Base-by-base conservation (phyloP, 30 jellyfish, hydroid and myxozoan species). In the Hydractinia symbiolongicarpus region DNA sequence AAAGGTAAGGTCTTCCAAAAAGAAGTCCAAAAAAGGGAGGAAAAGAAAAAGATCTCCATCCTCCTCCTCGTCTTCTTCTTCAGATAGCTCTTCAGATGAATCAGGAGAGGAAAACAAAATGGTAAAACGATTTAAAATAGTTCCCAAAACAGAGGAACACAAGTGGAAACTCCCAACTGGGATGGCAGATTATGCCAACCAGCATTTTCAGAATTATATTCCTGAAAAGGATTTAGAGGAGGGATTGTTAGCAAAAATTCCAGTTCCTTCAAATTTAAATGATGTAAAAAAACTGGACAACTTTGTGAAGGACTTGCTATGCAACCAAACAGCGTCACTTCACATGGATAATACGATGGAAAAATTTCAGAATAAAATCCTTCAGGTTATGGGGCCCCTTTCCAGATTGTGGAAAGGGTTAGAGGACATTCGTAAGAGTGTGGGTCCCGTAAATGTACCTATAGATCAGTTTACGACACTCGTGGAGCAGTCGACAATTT, bases 191-290 rank as follows among this genome's bases (percentile, higher is more conserved):
- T n/a, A n/a, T n/a, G n/a, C n/a, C n/a, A n/a, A n/a, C n/a, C n/a
- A n/a, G n/a, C n/a, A n/a, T n/a, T n/a, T n/a, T n/a, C n/a, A n/a
- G n/a, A n/a, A n/a, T n/a, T n/a, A n/a, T n/a, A n/a, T n/a, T n/a
- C n/a, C n/a, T n/a, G n/a, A n/a, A n/a, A n/a, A n/a, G n/a, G n/a
- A n/a, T n/a, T n/a, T 62, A 50, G 30, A 62, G 30, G 73, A 62
- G 16, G 30, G 73, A 15, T 15, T 62, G 30, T 62, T 62, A 62
- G 30, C 5, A 50, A 62, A 40, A 15, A 62, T 15, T 62, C 5
- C 73, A 62, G 73, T 62, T 62, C 73, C 73, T 62, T 15, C 16
- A 50, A 62, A 62, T 62, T 62, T 62, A 62, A 62, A 62, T 6
- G 50, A 15, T 40, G 30, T 40, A 15, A 40, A 15, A 50, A 50